Conservation (phyloP, 2,888 invertebrate genomes). For the Masnerella sp. region DNA sequence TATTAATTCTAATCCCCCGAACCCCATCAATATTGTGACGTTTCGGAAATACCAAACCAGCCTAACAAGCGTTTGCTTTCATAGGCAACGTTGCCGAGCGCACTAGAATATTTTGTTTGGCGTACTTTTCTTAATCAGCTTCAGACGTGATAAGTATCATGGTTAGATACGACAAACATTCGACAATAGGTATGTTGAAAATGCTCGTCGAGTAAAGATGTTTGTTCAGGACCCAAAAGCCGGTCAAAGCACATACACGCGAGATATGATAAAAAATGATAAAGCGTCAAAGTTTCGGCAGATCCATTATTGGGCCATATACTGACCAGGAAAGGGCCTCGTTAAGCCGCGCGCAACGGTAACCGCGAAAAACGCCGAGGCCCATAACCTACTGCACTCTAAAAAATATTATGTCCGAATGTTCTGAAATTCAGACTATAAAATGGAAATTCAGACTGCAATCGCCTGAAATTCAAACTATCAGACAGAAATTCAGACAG, state of each 20-base stretch:
- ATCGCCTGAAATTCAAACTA: no score
- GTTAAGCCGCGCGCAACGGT: constrained; percentile 6
- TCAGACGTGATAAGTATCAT: constrained; percentile 47
- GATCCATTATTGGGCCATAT: constrained; percentile 36
- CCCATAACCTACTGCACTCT: no score
- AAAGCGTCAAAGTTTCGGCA: constrained; percentile 10
- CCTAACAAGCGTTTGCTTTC: constrained; percentile 40
- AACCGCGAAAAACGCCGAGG: constrained; percentile 26
- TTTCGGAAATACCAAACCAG: constrained; percentile 26
- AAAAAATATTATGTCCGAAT: no score
- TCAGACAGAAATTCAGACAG: no score
- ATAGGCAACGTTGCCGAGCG: constrained; percentile 27
- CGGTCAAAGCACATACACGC: constrained; percentile 9
- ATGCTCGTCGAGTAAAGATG: constrained; percentile 16
- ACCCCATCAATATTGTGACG: constrained; percentile 50
- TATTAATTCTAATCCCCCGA: constrained; percentile 22
- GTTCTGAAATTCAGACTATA: no score
- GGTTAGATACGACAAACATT: constrained; percentile 33
- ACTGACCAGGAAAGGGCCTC: constrained; percentile 9
- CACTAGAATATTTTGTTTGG: constrained; percentile 24
- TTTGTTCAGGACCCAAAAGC: constrained; percentile 44
- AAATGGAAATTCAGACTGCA: no score
- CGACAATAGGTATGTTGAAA: constrained; percentile 20
- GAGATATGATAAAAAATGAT: constrained; percentile 39
- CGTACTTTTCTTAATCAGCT: constrained; percentile 46